These are phyloP conservation scores for Osmerus mordax DNA, from an alignment of 2,113 vertebrate genomes.

Conservation along the genomic window DNA sequence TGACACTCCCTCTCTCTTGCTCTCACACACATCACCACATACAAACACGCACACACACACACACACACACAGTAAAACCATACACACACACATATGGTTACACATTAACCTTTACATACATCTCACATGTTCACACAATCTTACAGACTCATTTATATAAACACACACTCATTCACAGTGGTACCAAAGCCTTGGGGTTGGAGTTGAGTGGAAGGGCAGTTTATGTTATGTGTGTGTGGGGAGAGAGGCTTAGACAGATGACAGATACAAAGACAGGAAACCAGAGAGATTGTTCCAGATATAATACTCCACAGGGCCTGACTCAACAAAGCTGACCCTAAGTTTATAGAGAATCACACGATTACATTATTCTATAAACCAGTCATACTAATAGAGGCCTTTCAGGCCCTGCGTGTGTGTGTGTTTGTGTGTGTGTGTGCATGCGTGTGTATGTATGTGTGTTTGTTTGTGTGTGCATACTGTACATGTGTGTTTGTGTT, in stretches of 20 bases:
- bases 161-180: neutral
- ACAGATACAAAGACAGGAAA: no score
- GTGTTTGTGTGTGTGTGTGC: conserved; percentile 28
- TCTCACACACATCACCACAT: conserved; percentile 22
- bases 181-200: neutral
- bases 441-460: conserved; percentile 5
- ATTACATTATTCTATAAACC: neutral
- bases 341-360: neutral
- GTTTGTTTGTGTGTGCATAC: conserved; percentile 45
- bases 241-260: no score
- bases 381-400: conserved; percentile 4
- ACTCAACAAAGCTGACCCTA: neutral
- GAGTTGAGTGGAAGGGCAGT: neutral
- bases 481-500: conserved; percentile 45
- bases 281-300: neutral
- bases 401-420: neutral
- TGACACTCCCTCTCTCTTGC: conserved; percentile 29
- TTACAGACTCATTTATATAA: neutral
- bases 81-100: no score
- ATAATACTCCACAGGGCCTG: neutral
- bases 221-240: neutral
- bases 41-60: neutral
- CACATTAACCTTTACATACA: no score
- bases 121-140: neutral
- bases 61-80: neutral